Percentiles rank a stretch among this genome's conserved stretches.
These are phyloP conservation scores for Callyntrura sp. DNA, from an alignment of 2,888 invertebrate species.

Conservation along the genomic window DNA sequence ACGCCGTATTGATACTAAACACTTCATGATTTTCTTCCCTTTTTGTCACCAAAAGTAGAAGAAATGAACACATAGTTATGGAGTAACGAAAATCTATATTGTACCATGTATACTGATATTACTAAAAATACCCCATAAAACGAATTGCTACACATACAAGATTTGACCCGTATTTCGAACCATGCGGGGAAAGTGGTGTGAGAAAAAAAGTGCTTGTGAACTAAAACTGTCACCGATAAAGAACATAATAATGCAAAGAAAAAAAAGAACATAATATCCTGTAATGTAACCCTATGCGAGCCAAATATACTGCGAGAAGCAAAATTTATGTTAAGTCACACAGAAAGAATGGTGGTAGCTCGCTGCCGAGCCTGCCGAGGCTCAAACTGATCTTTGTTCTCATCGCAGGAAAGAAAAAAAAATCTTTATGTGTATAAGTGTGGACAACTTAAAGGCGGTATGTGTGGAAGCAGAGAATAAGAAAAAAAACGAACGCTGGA, in stretches of 20 bases:
- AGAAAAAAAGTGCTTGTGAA: constrained; percentile 55
- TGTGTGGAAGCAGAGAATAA: too few species aligned
- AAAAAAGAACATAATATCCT: constrained; percentile 41
- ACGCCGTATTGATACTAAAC: neutral
- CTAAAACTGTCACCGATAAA: constrained; percentile 71
- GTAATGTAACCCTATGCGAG: constrained; percentile 28
- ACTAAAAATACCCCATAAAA: constrained; percentile 11
- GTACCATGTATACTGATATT: neutral
- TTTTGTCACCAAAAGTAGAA: constrained; percentile 22
- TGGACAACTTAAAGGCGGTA: neutral
- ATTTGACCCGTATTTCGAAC: constrained; percentile 71
- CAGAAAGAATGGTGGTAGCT: neutral
- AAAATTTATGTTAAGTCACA: constrained; percentile 63
- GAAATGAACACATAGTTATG: constrained; percentile 10
- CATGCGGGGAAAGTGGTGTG: constrained; percentile 41
- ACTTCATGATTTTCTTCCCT: constrained; percentile 17
- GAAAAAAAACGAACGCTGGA: neutral
- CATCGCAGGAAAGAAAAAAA: constrained; percentile 9
- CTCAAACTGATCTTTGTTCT: constrained; percentile 50
- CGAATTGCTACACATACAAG: constrained; percentile 58
- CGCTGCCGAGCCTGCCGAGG: too few species aligned
- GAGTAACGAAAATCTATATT: neutral
- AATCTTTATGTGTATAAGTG: constrained; percentile 8
- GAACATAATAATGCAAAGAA: constrained; percentile 60
- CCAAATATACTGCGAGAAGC: constrained; percentile 35